phyloP scores from a whole-genome alignment of 2,888 invertebrate species.

The Drosophila cracens region DNA sequence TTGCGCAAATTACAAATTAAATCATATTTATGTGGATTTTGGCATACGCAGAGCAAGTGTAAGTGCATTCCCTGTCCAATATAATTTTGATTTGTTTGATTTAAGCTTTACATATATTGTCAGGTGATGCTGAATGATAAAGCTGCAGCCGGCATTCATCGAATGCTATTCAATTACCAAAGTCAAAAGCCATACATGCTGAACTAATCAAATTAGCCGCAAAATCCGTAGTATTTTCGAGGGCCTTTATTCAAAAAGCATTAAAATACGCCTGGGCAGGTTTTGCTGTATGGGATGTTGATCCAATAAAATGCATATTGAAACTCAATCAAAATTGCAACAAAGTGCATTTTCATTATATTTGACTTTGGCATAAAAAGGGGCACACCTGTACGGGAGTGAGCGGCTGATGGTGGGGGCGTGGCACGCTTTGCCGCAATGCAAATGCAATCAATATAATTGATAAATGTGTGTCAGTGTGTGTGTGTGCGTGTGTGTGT shows the following conservation, averaged over 20 bases:
- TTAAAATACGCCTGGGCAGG: slow-evolving; percentile 15
- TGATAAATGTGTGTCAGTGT: slow-evolving; percentile 46
- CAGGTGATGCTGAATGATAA: background rate
- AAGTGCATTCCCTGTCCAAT: background rate
- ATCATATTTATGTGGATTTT: background rate
- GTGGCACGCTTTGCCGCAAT: slow-evolving; percentile 38
- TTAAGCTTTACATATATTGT: background rate
- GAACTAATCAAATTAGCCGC: slow-evolving; percentile 47
- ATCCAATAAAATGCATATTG: slow-evolving; percentile 58
- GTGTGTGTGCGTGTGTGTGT: background rate
- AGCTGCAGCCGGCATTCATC: slow-evolving; percentile 1
- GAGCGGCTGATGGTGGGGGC: background rate
- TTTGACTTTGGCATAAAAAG: slow-evolving; percentile 38
- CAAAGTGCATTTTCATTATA: slow-evolving; percentile 77
- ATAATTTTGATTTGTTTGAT: background rate
- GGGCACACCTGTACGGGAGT: background rate
- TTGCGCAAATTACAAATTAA: background rate
- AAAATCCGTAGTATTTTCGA: background rate
- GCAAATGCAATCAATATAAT: slow-evolving; percentile 81
- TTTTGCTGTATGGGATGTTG: slow-evolving; percentile 19
- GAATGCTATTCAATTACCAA: background rate
- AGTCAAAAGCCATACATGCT: background rate
- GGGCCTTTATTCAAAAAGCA: background rate
- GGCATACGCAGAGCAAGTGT: background rate
- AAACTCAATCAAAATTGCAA: slow-evolving; percentile 70